Evolutionary conservation across 2,797 vertebrate species (phyloP).

Genomic region (Sorex maritimensis): DNA sequence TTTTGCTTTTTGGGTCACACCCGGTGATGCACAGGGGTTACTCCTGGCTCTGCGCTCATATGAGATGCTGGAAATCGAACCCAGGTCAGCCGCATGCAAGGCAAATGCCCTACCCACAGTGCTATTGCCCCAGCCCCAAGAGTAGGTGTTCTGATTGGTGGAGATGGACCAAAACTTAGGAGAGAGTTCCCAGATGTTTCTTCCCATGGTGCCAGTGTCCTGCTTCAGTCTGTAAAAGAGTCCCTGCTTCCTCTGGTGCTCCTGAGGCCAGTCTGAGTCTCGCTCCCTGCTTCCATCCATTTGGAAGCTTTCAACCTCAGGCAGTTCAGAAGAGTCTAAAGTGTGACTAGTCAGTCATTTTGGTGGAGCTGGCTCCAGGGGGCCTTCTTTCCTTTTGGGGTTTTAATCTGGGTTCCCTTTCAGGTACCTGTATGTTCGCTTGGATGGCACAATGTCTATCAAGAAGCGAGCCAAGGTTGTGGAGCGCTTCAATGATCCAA

Average conservation of each 20-base stretch:
- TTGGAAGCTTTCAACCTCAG: constrained; percentile 14
- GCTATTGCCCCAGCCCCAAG: no score
- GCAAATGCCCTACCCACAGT: no score
- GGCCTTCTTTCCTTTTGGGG: constrained; percentile 43
- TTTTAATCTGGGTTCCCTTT: constrained; percentile 62
- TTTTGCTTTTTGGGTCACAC: no score
- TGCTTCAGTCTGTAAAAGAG: background rate
- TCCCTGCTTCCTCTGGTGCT: background rate
- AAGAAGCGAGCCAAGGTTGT: constrained; percentile 98
- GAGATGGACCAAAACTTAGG: constrained; percentile 4
- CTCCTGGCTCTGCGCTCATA: no score
- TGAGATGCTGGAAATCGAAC: no score
- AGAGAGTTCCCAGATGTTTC: constrained; percentile 19
- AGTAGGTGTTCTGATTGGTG: constrained; percentile 26
- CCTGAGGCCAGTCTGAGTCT: constrained; percentile 17
- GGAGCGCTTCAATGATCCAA: constrained; percentile 95
- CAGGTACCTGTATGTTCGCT: constrained; percentile 97
- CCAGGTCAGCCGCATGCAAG: no score
- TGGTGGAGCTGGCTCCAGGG: background rate
- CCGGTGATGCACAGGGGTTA: no score
- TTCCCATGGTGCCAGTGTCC: constrained; percentile 1
- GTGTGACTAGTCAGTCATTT: constrained; percentile 44
- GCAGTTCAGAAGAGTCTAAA: background rate
- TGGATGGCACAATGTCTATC: constrained; percentile 99
- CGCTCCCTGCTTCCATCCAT: background rate